These are phyloP conservation scores for Eulemur macaco DNA, from an alignment of 2,113 vertebrate species.

Conservation along the genomic window DNA sequence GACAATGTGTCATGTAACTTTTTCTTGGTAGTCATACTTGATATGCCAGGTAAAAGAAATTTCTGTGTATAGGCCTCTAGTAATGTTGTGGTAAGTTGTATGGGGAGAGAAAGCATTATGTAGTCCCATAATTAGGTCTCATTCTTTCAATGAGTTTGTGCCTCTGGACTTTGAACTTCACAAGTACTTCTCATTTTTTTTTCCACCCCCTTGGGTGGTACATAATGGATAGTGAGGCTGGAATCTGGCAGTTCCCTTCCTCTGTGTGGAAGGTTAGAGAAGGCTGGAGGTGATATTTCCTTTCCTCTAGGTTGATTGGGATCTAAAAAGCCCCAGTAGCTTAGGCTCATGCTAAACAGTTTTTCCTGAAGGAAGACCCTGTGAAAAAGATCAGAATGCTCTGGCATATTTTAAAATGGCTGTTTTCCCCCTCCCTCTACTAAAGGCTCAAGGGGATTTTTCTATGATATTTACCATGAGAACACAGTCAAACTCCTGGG, in stretches of 20 bases:
- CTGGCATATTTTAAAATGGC: background rate
- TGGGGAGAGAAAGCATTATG: background rate
- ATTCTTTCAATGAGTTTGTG: background rate
- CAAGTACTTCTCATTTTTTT: background rate
- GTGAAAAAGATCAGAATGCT: background rate
- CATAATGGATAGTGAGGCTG: background rate
- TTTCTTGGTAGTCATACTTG: background rate
- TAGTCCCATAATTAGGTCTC: background rate
- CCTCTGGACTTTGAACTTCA: background rate
- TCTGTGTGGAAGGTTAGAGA: background rate
- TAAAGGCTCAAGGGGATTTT: background rate
- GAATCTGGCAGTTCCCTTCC: background rate
- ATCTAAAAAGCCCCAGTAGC: background rate
- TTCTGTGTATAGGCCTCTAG: background rate
- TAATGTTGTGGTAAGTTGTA: background rate
- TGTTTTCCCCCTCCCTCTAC: background rate
- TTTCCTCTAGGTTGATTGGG: background rate
- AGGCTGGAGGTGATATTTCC: background rate
- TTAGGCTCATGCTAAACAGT: background rate
- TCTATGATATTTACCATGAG: background rate
- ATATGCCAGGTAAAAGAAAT: background rate
- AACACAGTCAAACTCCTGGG: background rate
- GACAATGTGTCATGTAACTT: background rate
- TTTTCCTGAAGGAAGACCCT: background rate
- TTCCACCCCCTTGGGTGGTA: background rate